Conservation (phyloP, 1,140 invertebrate genomes). For the Nomia melanderi region DNA sequence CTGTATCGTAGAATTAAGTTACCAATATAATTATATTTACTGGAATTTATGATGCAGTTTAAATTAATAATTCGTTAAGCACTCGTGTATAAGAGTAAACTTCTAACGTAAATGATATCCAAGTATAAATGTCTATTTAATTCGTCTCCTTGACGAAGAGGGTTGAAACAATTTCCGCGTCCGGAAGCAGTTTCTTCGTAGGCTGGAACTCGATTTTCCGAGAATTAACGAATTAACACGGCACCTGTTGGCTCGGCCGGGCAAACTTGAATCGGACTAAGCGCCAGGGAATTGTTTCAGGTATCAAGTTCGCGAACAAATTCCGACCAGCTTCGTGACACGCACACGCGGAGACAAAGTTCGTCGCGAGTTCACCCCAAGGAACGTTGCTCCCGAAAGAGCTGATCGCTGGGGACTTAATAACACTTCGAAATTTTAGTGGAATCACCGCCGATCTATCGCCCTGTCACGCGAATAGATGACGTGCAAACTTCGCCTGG, state of each 20-base stretch:
- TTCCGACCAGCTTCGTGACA: constrained; percentile 9
- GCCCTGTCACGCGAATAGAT: background rate
- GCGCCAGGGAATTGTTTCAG: constrained; percentile 17
- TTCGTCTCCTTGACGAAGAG: background rate
- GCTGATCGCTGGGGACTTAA: constrained; percentile 12
- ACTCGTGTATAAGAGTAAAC: too few relatives aligned
- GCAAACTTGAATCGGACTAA: constrained; percentile 12
- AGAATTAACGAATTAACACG: constrained; percentile 33
- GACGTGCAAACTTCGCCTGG: too few relatives aligned
- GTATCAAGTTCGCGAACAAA: constrained; percentile 32
- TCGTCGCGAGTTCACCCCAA: background rate
- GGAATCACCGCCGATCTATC: constrained; percentile 5
- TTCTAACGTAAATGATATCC: too few relatives aligned
- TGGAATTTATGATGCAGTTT: too few relatives aligned
- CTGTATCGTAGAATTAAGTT: too few relatives aligned
- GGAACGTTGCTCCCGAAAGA: background rate
- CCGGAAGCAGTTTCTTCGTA: constrained; percentile 12
- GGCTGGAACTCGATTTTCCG: constrained; percentile 4
- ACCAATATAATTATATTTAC: too few relatives aligned
- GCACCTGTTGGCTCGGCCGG: constrained; percentile 28
- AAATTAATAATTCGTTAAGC: too few relatives aligned
- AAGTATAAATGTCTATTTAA: too few relatives aligned
- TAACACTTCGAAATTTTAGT: background rate
- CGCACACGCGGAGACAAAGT: constrained; percentile 3
- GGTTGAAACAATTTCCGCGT: background rate